phyloP scores from a whole-genome alignment of 2,113 vertebrate species.

The Illadopsis cleaveri region DNA sequence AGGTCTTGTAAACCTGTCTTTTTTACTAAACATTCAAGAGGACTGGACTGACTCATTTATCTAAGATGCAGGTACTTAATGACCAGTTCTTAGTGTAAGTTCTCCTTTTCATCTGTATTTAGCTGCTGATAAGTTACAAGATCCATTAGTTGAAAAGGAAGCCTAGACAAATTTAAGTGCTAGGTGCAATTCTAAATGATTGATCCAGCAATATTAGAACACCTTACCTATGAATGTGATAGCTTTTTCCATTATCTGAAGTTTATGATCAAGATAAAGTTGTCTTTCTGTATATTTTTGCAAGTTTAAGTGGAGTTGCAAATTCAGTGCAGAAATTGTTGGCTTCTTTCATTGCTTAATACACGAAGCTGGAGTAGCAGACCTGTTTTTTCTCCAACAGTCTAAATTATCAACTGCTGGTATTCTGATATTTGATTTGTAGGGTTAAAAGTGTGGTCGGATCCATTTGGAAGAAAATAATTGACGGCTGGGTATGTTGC shows the following conservation, averaged over 20 bases:
- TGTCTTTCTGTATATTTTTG: not conserved
- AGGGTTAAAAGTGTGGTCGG: conserved; percentile 84
- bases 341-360: not conserved
- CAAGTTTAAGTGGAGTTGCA: not conserved
- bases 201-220: not conserved
- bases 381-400: not conserved
- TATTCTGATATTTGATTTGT: conserved; percentile 51
- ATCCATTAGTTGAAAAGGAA: not conserved
- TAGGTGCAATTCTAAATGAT: not conserved
- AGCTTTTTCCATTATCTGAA: not conserved
- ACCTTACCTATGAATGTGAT: not conserved
- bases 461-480: conserved; percentile 82
- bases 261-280: not conserved
- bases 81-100: not conserved
- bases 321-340: not conserved
- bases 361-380: not conserved
- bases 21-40: not conserved
- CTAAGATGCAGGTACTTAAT: not conserved
- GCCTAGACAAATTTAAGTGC: not conserved
- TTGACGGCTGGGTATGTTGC: not conserved
- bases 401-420: not conserved
- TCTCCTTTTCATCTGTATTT: not conserved
- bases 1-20: not conserved
- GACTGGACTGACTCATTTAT: not conserved
- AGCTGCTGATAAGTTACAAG: not conserved